Percentiles rank a stretch among this genome's conserved stretches.
These are phyloP conservation scores for Furcifer pardalis DNA, from an alignment of 2,797 vertebrate species.

Conservation along the genomic window DNA sequence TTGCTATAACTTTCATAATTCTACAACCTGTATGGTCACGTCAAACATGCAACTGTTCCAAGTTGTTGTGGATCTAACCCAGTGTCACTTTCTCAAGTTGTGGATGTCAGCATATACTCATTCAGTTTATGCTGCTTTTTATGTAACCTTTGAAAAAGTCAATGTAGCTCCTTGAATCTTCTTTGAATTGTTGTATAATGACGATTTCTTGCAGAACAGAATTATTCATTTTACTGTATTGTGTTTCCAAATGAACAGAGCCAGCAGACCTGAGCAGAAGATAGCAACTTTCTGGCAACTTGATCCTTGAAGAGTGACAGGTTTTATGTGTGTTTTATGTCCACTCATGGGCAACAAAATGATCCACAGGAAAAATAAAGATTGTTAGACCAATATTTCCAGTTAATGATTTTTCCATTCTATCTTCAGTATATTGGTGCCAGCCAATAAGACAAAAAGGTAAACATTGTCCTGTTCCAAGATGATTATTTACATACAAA, in stretches of 20 bases:
- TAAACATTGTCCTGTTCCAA: neutral
- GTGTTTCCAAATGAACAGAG: neutral
- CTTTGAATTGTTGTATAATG: neutral
- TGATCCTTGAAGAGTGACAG: neutral
- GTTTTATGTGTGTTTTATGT: neutral
- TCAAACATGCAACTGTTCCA: no score
- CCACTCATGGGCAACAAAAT: neutral
- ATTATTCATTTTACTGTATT: neutral
- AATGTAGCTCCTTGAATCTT: neutral
- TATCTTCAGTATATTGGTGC: accelerated
- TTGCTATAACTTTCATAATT: neutral
- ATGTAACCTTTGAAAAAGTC: neutral
- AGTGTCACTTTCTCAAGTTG: neutral
- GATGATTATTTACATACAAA: neutral
- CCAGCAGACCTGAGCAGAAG: neutral
- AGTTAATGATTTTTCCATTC: neutral
- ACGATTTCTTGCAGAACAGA: neutral
- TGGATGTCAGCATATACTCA: neutral
- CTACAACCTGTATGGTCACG: neutral
- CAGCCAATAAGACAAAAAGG: neutral
- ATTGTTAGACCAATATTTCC: accelerated
- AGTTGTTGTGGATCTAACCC: neutral
- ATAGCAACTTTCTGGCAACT: neutral
- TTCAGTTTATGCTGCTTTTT: neutral
- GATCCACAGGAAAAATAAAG: neutral